Base-by-base conservation (phyloP, 2,888 invertebrate genomes). In the Stenodera caucasica region DNA sequence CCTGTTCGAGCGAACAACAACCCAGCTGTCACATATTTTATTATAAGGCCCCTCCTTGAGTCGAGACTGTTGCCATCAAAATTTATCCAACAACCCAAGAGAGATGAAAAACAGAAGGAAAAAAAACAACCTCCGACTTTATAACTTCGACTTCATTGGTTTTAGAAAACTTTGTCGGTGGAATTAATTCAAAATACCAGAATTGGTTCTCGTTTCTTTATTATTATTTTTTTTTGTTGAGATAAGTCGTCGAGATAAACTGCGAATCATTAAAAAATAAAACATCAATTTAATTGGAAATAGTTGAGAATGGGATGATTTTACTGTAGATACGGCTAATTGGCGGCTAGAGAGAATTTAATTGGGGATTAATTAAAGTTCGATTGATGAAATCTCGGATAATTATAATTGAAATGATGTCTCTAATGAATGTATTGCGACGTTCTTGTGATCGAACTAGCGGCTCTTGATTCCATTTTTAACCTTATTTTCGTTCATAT, bases 1-100 rank as follows among this genome's bases (percentile, higher is more conserved):
- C 30, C 26, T 21, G 62, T 67, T 71, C 69, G 67, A n/a, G n/a
- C 68, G 70, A 71, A 68, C 67, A 65, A 67, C 26, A 4, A 26
- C 5, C 65, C 74, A 74, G 74, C 74, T 74, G 74, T 74, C 74
- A 74, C 74, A 74, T 74, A 74, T 70, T 66, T 73, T 73, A 72
- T 67, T 65, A 66, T 26, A 26, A 26, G 61, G 70, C 72, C 72
- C 72, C 73, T 69, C 73, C 71, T 57, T n/a, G 55, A 51, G 40
- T 55, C 60, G 56, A 26, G 5, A 26, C 26, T 26, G 58, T 54
- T 56, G 60, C 63, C 64, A 64, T 63, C 53, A 58, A 60, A 54
- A 32, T 60, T 14, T 12, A 53, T 8, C 45, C 26, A 53, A 56
- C 53, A 60, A 26, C 26, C 5, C 26, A 26, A 26, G 26, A 26